phyloP scores from a whole-genome alignment of 2,113 vertebrate genomes.

The Ictalurus punctatus region DNA sequence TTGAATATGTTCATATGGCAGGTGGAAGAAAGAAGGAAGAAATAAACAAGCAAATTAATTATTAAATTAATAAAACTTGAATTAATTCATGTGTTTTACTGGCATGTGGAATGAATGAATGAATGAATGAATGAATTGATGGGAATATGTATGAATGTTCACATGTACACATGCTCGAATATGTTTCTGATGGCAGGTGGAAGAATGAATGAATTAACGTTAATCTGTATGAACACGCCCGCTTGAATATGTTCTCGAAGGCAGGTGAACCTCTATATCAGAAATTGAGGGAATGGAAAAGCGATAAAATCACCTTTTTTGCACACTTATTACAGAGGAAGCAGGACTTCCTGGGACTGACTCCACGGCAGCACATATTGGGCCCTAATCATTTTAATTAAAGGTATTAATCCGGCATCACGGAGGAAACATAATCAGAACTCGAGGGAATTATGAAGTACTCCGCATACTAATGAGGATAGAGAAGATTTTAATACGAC shows the following conservation, averaged over 20 bases:
- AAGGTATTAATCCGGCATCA: slow-evolving; percentile 70
- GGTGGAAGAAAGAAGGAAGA: neutral
- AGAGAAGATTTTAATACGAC: slow-evolving; percentile 56
- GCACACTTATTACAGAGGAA: slow-evolving; percentile 28
- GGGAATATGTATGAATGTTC: neutral
- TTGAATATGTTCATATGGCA: neutral
- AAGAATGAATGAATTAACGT: neutral
- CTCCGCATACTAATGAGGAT: slow-evolving; percentile 63
- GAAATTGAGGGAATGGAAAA: slow-evolving; percentile 27
- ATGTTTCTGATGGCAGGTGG: too few species aligned
- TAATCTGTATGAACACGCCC: neutral
- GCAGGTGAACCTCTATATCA: neutral
- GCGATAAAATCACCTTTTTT: slow-evolving; percentile 52
- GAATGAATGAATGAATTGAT: neutral
- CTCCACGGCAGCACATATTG: slow-evolving; percentile 69
- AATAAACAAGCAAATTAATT: neutral
- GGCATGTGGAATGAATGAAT: neutral
- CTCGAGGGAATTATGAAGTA: slow-evolving; percentile 65
- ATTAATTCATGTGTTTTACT: too few species aligned
- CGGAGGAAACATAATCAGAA: slow-evolving; percentile 66
- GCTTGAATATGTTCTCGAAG: neutral
- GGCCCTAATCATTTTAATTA: slow-evolving; percentile 75
- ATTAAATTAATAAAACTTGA: neutral
- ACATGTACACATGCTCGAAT: neutral
- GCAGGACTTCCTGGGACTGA: slow-evolving; percentile 66